Base-by-base conservation (phyloP, 2,113 vertebrate species). In the Sphaerodactylus townsendi region DNA sequence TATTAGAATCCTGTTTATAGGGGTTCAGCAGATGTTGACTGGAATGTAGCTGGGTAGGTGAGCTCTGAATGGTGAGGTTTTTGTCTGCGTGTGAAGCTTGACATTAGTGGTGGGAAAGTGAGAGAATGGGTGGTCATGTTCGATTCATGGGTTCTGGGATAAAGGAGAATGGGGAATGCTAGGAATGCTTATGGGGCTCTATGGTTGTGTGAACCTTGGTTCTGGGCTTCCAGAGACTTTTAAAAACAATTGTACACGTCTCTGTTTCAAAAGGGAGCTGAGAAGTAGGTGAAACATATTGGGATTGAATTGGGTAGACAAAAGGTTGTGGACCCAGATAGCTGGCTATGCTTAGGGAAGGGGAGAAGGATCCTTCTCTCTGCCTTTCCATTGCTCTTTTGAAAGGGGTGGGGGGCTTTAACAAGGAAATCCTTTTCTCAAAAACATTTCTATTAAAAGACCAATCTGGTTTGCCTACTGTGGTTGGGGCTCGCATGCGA, bases 261-360 rank as follows among this genome's bases (percentile, higher is more conserved):
- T 39, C 28, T 82, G 28, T 73, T 77, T 50, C n/a, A 39, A 53
- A 44, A 56, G 33, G 39, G 33, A 30, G 14, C 53, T 33, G 48
- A n/a, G n/a, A 17, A 59, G 13, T 14, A 19, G 41, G 23, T 56
- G 28, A 53, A 50, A 25, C 17, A 39, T 53, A 50, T 39, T 33
- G 39, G 15, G 30, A 10, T 9, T 50, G 28, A 41, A 59, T 46
- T 70, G 53, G 3, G 1, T 8, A 1, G 46, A 39, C 90, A 88
- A 85, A 37, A 82, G 88, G 70, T 86, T 28, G 86, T 19, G 87
- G 75, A 74, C 59, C 87, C 25, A 11, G 85, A 75, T 59, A 84
- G 82, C 79, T 75, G 78, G 87, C 82, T 85, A 19, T 9, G 4
- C 25, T 48, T n/a, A 9, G 14, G 66, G 75, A 41, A 13, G 59